phyloP scores from a whole-genome alignment of 2,797 vertebrate species.

The Etheostoma perlongum region DNA sequence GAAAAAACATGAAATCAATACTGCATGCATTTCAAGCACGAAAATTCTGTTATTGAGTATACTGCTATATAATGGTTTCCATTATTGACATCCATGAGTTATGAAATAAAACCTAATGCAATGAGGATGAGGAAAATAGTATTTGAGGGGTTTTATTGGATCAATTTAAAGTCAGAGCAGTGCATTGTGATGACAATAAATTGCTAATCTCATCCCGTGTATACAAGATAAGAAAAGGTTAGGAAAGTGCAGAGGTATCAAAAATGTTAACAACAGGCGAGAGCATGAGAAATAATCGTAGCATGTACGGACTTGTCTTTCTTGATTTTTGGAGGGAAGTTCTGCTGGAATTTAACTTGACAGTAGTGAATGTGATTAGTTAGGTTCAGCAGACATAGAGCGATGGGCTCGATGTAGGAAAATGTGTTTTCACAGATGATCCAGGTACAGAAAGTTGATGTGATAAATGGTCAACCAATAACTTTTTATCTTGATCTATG shows the following conservation, averaged over 20 bases:
- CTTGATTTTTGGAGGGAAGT: slow-evolving; percentile 31
- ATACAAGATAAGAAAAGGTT: slow-evolving; percentile 59
- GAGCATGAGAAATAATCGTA: slow-evolving; percentile 41
- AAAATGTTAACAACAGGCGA: slow-evolving; percentile 63
- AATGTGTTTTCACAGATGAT: slow-evolving; percentile 9
- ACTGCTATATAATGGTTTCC: slow-evolving; percentile 84
- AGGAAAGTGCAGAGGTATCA: slow-evolving; percentile 73
- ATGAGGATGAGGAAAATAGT: slow-evolving; percentile 84
- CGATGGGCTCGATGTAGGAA: slow-evolving; percentile 15
- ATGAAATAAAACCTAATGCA: slow-evolving; percentile 86
- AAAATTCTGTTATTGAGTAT: slow-evolving; percentile 85
- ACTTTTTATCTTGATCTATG: not conserved
- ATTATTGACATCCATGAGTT: slow-evolving; percentile 86
- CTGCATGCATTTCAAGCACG: slow-evolving; percentile 85
- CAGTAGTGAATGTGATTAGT: slow-evolving; percentile 37
- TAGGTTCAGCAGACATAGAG: slow-evolving; percentile 30
- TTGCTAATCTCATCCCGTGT: slow-evolving; percentile 71
- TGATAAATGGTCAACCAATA: slow-evolving; percentile 36
- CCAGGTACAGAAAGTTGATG: slow-evolving; percentile 21
- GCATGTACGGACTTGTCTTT: slow-evolving; percentile 24
- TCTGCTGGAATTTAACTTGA: slow-evolving; percentile 38
- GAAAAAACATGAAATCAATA: slow-evolving; percentile 87
- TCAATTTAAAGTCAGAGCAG: slow-evolving; percentile 76
- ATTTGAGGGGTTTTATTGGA: slow-evolving; percentile 83
- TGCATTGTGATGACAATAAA: slow-evolving; percentile 78